A percentile compares a stretch with the other conserved stretches of the same genome.
These are phyloP conservation scores for Arctopsyche grandis DNA, from an alignment of 1,140 invertebrate genomes.

Conservation along the genomic window DNA sequence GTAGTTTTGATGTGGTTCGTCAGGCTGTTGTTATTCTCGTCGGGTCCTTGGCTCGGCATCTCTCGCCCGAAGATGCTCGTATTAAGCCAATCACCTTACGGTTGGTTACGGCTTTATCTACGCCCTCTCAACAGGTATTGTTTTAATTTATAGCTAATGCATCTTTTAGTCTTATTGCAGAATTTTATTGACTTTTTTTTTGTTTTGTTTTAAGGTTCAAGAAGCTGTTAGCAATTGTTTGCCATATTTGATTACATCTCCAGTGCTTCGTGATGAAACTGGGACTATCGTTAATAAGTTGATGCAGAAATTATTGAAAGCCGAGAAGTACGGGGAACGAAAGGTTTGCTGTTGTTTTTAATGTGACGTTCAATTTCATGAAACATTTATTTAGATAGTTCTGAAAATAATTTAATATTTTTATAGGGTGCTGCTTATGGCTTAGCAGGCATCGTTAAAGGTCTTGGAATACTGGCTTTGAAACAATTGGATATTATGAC, in stretches of 20 bases:
- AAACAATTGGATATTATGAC: conserved; percentile 98
- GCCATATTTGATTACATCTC: conserved; percentile 83
- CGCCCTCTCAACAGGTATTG: conserved; percentile 91
- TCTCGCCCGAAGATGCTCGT: conserved; percentile 89
- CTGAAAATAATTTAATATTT: neutral
- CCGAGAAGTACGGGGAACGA: conserved; percentile 96
- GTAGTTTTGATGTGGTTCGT: conserved; percentile 91
- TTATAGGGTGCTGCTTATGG: conserved; percentile 85
- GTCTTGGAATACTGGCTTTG: conserved; percentile 93
- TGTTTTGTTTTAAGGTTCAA: conserved; percentile 88
- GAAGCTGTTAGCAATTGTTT: conserved; percentile 97
- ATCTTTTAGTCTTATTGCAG: neutral
- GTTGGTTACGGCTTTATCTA: conserved; percentile 90
- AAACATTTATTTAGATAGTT: neutral
- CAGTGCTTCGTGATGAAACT: conserved; percentile 90
- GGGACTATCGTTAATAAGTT: conserved; percentile 89
- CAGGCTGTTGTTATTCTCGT: conserved; percentile 97
- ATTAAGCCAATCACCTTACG: conserved; percentile 92
- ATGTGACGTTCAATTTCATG: neutral
- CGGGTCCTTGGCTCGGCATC: conserved; percentile 94
- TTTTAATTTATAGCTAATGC: neutral
- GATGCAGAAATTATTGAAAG: conserved; percentile 88
- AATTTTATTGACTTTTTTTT: neutral
- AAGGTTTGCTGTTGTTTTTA: conserved; percentile 63
- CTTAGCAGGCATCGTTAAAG: conserved; percentile 90